phyloP scores from a whole-genome alignment of 2,888 invertebrate genomes.

The Aphrophora alni region DNA sequence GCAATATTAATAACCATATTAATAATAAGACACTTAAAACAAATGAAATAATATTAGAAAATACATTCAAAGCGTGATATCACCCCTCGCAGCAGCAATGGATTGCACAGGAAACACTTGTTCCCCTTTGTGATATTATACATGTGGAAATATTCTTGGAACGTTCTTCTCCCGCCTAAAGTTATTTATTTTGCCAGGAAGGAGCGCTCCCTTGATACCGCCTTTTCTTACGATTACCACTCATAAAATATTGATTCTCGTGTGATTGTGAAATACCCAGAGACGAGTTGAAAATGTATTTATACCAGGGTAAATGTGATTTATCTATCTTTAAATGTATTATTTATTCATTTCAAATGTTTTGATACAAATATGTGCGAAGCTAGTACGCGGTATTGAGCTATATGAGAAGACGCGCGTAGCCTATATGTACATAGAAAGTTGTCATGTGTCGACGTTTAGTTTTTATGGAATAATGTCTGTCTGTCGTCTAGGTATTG shows the following conservation, averaged over 20 bases:
- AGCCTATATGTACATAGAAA: too few relatives aligned
- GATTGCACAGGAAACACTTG: neutral
- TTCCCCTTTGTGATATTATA: neutral
- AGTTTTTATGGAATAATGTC: too few relatives aligned
- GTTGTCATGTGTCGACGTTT: too few relatives aligned
- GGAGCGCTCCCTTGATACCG: neutral
- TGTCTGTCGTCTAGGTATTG: too few relatives aligned
- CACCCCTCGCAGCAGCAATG: too few relatives aligned
- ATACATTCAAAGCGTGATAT: too few relatives aligned
- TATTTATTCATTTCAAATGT: neutral
- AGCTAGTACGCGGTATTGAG: too few relatives aligned
- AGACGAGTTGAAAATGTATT: neutral
- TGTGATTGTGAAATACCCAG: neutral
- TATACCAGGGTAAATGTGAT: neutral
- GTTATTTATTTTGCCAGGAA: neutral
- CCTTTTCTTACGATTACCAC: neutral
- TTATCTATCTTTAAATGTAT: neutral
- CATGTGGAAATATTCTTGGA: neutral
- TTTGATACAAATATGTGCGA: too few relatives aligned
- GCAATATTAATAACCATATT: too few relatives aligned
- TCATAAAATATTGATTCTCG: neutral
- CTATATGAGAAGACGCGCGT: too few relatives aligned
- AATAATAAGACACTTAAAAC: too few relatives aligned
- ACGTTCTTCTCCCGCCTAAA: neutral
- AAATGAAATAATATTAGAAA: too few relatives aligned